Percentiles rank a stretch among this genome's conserved stretches.
phyloP scores from a whole-genome alignment of 2,888 invertebrate genomes.

The Nymphalis c-album region DNA sequence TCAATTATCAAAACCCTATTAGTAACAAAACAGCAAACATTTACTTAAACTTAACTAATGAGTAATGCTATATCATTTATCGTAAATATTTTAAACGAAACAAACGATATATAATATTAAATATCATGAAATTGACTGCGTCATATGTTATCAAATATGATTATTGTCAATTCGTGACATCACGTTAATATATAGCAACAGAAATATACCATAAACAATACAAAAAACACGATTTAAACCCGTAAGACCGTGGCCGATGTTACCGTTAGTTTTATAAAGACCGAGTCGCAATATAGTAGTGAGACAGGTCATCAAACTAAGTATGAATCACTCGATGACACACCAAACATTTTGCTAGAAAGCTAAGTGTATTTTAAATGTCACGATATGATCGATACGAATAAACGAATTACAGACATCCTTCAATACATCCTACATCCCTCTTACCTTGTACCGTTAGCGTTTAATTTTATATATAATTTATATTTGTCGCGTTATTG shows the following conservation, averaged over 20 bases:
- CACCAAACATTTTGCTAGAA: conserved; percentile 23
- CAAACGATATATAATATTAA: neutral
- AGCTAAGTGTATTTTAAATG: conserved; percentile 7
- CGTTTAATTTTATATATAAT: no score
- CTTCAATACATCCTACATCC: no score
- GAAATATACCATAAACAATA: conserved; percentile 22
- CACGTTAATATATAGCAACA: conserved; percentile 2
- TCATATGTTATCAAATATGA: conserved; percentile 5
- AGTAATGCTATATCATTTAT: no score
- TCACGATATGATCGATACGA: neutral
- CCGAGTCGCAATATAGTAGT: conserved; percentile 38
- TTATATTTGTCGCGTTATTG: no score
- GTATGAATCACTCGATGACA: conserved; percentile 56
- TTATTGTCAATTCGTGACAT: neutral
- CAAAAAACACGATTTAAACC: conserved; percentile 24
- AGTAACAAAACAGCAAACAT: no score
- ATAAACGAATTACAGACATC: neutral
- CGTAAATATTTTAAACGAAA: neutral
- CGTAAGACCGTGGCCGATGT: conserved; percentile 20
- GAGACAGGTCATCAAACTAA: conserved; percentile 68
- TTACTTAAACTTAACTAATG: no score
- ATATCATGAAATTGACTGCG: neutral
- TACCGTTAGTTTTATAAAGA: conserved; percentile 37
- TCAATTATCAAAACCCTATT: no score
- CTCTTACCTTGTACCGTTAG: no score